phyloP scores from a whole-genome alignment of 1,140 invertebrate species.

The Zaprionus ghesquierei region DNA sequence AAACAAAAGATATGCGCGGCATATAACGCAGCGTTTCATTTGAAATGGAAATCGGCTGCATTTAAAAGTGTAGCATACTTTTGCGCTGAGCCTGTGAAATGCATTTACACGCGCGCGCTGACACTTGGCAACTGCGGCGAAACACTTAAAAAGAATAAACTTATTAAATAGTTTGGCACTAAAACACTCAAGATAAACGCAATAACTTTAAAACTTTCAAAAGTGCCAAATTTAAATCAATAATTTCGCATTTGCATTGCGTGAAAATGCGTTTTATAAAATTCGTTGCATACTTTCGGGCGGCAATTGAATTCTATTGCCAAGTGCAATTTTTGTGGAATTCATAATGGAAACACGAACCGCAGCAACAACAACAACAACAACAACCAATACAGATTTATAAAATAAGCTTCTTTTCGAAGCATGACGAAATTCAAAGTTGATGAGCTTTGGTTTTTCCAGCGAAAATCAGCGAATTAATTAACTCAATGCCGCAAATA shows the following conservation, averaged over 20 bases:
- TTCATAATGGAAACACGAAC: neutral
- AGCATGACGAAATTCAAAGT: slow-evolving; percentile 3
- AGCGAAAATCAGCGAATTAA: slow-evolving; percentile 42
- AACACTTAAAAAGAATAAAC: no score
- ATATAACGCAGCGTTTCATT: neutral
- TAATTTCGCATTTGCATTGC: neutral
- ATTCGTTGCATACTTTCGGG: neutral
- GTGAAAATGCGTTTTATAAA: neutral
- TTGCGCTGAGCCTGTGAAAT: neutral
- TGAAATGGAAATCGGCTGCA: neutral
- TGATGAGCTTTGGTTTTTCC: slow-evolving; percentile 17
- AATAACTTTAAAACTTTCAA: no score
- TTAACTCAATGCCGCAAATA: slow-evolving; percentile 56
- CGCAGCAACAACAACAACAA: no score
- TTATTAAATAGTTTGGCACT: no score
- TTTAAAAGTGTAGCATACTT: neutral
- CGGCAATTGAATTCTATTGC: neutral
- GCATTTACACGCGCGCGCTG: no score
- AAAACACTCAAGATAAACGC: no score
- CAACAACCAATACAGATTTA: no score
- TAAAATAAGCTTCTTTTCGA: no score
- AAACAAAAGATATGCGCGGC: neutral
- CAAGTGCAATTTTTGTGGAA: neutral
- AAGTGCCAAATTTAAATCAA: neutral
- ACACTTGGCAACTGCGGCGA: no score